Conservation (phyloP, 2,113 vertebrate species). For the Nymphicus hollandicus region DNA sequence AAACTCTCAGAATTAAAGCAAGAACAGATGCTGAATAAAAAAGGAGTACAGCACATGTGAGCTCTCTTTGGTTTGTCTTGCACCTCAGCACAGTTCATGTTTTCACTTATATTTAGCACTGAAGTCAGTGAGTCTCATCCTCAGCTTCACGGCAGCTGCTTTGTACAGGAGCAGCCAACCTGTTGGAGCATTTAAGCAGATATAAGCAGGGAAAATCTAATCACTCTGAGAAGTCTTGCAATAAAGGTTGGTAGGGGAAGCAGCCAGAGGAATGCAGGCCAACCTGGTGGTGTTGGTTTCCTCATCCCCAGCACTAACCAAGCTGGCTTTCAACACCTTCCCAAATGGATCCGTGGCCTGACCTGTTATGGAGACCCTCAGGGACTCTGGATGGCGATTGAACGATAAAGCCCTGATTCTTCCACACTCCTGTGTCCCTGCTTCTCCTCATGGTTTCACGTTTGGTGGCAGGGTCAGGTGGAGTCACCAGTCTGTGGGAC, state of each 20-base stretch:
- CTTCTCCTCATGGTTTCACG: neutral
- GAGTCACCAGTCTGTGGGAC: neutral
- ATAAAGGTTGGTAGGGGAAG: neutral
- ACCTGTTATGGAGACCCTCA: neutral
- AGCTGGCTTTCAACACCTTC: neutral
- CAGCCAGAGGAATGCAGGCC: neutral
- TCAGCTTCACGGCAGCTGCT: constrained; percentile 3
- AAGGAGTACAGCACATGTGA: constrained; percentile 17
- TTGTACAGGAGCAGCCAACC: neutral
- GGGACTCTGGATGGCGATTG: neutral
- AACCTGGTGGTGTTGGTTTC: neutral
- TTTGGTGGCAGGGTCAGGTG: neutral
- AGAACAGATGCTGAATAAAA: constrained; percentile 45
- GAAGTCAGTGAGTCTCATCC: neutral
- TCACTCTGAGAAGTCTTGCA: neutral
- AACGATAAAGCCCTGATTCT: neutral
- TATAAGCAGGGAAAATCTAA: neutral
- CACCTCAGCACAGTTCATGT: neutral
- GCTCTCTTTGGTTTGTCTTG: neutral
- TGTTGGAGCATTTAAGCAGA: neutral
- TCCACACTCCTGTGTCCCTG: neutral
- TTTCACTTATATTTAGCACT: neutral
- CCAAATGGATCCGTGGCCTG: neutral
- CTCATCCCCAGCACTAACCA: neutral
- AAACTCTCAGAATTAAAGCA: constrained; percentile 40